phyloP scores from a whole-genome alignment of 37 sponge, comb jelly and placozoan genomes.

The Cliona cf. orientalis region DNA sequence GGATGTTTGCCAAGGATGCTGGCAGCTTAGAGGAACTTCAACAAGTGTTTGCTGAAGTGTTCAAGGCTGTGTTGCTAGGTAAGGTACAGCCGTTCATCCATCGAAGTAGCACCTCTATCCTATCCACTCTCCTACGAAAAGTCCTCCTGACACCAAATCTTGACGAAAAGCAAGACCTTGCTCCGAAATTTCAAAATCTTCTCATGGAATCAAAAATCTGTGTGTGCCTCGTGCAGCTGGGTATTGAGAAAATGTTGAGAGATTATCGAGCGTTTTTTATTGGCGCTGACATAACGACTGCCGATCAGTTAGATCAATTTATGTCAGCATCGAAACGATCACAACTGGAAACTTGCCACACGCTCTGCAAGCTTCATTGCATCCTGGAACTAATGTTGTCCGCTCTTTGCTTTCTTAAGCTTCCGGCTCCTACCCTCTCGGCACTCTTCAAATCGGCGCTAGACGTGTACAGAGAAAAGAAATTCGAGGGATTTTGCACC shows the following conservation, averaged over 20 bases:
- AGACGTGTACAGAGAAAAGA: slow-evolving; percentile 13
- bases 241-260: slow-evolving; percentile 54
- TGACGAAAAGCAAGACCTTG: slow-evolving; percentile 23
- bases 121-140: slow-evolving; percentile 63
- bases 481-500: slow-evolving; percentile 29
- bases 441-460: slow-evolving; percentile 36
- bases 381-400: slow-evolving; percentile 36
- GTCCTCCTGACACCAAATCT: slow-evolving; percentile 1
- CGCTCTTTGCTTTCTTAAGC: slow-evolving; percentile 11
- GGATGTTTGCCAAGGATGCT: slow-evolving; percentile 54
- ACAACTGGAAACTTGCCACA: slow-evolving; percentile 19
- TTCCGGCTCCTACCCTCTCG: slow-evolving; percentile 27
- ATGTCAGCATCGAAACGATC: not conserved
- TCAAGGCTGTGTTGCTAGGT: slow-evolving; percentile 53
- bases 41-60: slow-evolving; percentile 27
- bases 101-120: slow-evolving; percentile 29
- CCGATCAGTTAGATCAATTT: slow-evolving; percentile 33
- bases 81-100: slow-evolving; percentile 60
- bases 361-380: slow-evolving; percentile 50
- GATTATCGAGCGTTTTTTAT: slow-evolving; percentile 45
- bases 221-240: slow-evolving; percentile 53
- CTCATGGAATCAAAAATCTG: slow-evolving; percentile 24
- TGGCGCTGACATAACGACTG: slow-evolving; percentile 17
- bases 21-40: slow-evolving; percentile 40
- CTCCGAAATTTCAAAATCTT: slow-evolving; percentile 40